Evolutionary conservation across 2,113 vertebrate species (phyloP), one percentile per base, ranked within the genome.

Genomic region (Nymphicus hollandicus): DNA sequence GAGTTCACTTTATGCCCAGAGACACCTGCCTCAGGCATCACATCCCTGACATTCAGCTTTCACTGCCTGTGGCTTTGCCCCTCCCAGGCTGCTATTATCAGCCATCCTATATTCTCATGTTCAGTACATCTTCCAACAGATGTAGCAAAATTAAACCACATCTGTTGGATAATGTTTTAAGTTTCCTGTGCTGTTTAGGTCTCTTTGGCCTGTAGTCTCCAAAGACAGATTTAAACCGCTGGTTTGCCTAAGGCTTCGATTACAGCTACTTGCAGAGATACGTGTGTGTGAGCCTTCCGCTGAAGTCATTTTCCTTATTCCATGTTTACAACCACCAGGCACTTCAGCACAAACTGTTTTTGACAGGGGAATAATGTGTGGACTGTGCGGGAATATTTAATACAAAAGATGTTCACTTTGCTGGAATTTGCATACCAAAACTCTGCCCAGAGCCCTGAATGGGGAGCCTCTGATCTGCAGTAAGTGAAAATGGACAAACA

Each of bases 11-110:
- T 28, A 63, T 33, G 49, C 82, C 71, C 71, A 81, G 78, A 89
- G 68, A 83, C 39, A 74, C 50, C 71, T 80, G 89, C 84, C 93
- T 95, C 14, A 0, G 85, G 94, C 89, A 82, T 50, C 93, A 58
- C 3, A 1, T 86, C 86, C 72, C 43, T 91, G 94, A 95, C 94
- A 96, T 97, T 96, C 86, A 94, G 88, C n/a, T 91, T 88, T 63
- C 82, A 28, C 46, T 89, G 64, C 60, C 71, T 68, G 39, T 50
- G 88, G 76, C 76, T 91, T 81, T 86, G 68, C 71, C 68, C 43
- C 72, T 94, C 68, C 43, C 39, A 22, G 66, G 68, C 33, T 92
- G 46, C 70, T 83, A 24, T 68, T 80, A 83, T 33, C 91, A 88
- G 31, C 65, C 65, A 35, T 76, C 53, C 55, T 65, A 14, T 52